phyloP scores from a whole-genome alignment of 2,888 invertebrate species.

The Limnephilus marmoratus region DNA sequence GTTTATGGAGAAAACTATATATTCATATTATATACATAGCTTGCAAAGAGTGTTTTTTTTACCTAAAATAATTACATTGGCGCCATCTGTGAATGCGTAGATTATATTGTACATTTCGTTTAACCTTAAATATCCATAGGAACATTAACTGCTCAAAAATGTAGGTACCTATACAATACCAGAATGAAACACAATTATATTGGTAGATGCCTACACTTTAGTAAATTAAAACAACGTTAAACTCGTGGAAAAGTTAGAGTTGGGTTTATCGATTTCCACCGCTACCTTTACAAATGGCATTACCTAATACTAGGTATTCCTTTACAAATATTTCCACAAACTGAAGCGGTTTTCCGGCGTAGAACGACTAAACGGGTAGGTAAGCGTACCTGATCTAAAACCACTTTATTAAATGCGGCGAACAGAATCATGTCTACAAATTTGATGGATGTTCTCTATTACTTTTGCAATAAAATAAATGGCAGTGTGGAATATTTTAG shows the following conservation, averaged over 20 bases:
- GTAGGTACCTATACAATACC: not conserved
- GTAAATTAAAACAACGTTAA: not conserved
- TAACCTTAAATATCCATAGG: too few species aligned
- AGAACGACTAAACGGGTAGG: not conserved
- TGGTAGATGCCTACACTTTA: not conserved
- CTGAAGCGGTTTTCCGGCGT: not conserved
- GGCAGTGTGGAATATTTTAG: too few species aligned
- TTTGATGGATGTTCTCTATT: not conserved
- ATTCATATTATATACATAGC: too few species aligned
- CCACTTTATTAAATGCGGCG: not conserved
- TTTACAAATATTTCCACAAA: not conserved
- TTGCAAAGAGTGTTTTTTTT: too few species aligned
- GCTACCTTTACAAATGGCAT: not conserved
- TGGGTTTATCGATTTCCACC: slow-evolving; percentile 30
- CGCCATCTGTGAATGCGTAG: too few species aligned
- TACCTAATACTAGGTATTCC: not conserved
- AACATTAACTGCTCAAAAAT: too few species aligned
- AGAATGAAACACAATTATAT: not conserved
- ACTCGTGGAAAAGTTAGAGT: not conserved
- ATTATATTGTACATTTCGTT: too few species aligned
- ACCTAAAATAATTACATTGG: too few species aligned
- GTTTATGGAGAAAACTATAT: too few species aligned
- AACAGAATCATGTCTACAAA: not conserved
- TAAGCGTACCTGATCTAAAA: not conserved
- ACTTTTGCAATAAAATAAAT: not conserved